A percentile compares a stretch with the other conserved stretches of the same genome.
Evolutionary conservation across 2,797 vertebrate genomes (phyloP).

Genomic region (Phataginus tetradactyla): DNA sequence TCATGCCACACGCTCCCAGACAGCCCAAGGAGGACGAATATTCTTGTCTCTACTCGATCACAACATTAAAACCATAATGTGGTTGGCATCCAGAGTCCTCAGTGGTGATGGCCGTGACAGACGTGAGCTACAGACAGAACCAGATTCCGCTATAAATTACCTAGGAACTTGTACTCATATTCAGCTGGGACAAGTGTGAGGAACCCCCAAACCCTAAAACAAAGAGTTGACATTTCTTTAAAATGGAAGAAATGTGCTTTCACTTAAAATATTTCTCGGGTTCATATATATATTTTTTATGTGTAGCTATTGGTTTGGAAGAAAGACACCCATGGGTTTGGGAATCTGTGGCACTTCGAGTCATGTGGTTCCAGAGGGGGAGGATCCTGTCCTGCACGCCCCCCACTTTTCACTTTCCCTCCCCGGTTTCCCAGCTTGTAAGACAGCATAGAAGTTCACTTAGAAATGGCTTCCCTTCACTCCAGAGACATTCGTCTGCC

Average conservation of each 20-base stretch:
- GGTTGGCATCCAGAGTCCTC: conserved; percentile 45
- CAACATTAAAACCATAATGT: neutral
- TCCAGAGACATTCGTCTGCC: neutral
- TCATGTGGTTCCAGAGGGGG: conserved; percentile 17
- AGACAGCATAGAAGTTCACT: neutral
- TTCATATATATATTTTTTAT: conserved; percentile 67
- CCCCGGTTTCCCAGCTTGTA: neutral
- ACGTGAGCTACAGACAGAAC: conserved; percentile 70
- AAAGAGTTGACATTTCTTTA: conserved; percentile 78
- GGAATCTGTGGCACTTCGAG: conserved; percentile 42
- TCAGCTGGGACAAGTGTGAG: conserved; percentile 76
- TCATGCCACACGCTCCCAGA: neutral
- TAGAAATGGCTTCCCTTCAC: neutral
- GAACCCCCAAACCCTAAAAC: conserved; percentile 60
- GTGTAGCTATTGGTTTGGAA: conserved; percentile 61
- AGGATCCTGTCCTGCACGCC: neutral
- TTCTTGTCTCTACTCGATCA: neutral
- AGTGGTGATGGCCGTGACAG: conserved; percentile 47
- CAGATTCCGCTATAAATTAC: conserved; percentile 78
- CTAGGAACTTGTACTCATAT: conserved; percentile 62
- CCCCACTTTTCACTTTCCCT: neutral
- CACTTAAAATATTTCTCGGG: conserved; percentile 80
- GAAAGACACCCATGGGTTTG: conserved; percentile 63
- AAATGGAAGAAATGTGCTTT: conserved; percentile 81
- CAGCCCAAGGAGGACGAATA: neutral